phyloP scores from a whole-genome alignment of 2,888 invertebrate genomes.

The Ommatoiulus sabulosus region DNA sequence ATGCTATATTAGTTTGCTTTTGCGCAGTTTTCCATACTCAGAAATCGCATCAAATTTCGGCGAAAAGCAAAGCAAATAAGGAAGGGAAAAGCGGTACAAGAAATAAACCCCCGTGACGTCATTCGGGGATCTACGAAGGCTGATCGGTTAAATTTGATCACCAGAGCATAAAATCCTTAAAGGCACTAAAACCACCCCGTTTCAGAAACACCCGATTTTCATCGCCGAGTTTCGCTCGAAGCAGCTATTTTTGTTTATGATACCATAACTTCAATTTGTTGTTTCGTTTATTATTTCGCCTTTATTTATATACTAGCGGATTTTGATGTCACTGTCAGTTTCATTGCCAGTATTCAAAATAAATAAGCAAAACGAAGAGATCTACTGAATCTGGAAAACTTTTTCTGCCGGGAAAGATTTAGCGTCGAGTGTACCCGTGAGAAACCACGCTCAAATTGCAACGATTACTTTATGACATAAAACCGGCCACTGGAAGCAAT shows the following conservation, averaged over 20 bases:
- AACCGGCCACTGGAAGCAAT: neutral
- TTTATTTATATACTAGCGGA: neutral
- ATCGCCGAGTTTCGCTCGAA: neutral
- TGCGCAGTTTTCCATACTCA: neutral
- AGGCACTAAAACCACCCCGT: neutral
- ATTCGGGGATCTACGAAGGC: neutral
- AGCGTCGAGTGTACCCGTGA: neutral
- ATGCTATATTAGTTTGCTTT: neutral
- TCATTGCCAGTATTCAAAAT: neutral
- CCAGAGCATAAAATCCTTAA: neutral
- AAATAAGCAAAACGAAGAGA: conserved; percentile 13
- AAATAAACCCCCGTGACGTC: neutral
- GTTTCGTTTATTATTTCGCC: conserved; percentile 17
- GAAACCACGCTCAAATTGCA: no score
- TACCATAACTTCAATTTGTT: neutral
- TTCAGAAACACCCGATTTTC: neutral
- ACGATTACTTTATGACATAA: neutral
- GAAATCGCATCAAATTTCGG: neutral
- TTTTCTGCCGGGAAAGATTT: no score
- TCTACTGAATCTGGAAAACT: neutral
- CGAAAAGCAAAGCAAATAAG: neutral
- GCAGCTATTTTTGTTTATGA: neutral
- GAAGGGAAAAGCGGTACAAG: neutral
- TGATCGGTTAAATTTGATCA: conserved; percentile 30
- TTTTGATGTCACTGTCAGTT: neutral